A percentile compares a stretch with the other conserved stretches of the same genome.
These are phyloP conservation scores for Tragelaphus strepsiceros DNA, from an alignment of 2,113 vertebrate species.

Conservation along the genomic window DNA sequence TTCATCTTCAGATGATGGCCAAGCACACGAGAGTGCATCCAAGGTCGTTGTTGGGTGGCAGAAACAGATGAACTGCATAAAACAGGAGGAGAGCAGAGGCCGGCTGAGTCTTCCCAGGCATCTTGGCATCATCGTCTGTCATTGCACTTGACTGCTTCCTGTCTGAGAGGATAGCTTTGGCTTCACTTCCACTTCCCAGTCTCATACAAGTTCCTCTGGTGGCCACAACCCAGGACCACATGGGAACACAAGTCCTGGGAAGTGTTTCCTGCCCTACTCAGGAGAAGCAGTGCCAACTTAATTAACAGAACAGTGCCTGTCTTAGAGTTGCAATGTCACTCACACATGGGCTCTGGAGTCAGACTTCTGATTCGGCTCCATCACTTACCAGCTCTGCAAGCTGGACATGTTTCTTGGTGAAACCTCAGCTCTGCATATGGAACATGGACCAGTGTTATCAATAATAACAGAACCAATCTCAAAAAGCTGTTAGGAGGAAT, in stretches of 20 bases:
- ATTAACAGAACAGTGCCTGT: not conserved
- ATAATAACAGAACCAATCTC: not conserved
- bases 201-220: not conserved
- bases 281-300: not conserved
- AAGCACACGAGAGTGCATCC: fast-evolving
- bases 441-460: not conserved
- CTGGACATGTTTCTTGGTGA: not conserved
- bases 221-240: not conserved
- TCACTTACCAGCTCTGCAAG: not conserved
- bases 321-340: not conserved
- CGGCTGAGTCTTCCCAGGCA: too few species aligned
- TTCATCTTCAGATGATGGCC: not conserved
- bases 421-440: not conserved
- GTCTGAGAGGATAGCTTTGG: not conserved
- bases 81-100: not conserved
- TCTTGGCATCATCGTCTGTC: fast-evolving
- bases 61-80: not conserved
- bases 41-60: not conserved
- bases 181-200: not conserved
- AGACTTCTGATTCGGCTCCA: not conserved
- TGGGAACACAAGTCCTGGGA: not conserved
- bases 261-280: not conserved
- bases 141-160: fast-evolving
- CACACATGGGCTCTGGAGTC: not conserved
- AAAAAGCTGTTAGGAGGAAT: not conserved